These are phyloP conservation scores for Bibio marci DNA, from an alignment of 2,888 invertebrate species.

Conservation along the genomic window DNA sequence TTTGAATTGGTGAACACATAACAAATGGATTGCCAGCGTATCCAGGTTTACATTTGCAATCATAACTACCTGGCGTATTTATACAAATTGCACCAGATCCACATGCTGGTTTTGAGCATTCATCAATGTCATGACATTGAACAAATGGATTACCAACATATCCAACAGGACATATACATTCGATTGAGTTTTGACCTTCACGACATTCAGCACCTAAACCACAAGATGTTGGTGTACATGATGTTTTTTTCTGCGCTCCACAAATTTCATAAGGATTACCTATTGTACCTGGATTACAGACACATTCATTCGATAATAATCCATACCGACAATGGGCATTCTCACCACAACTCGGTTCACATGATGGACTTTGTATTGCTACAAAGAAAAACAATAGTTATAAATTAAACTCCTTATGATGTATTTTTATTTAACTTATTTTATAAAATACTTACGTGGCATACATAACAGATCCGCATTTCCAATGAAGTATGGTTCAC, in stretches of 20 bases:
- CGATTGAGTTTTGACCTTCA: slow-evolving; percentile 52
- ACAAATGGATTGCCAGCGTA: slow-evolving; percentile 77
- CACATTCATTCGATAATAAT: slow-evolving; percentile 49
- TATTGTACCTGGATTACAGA: slow-evolving; percentile 64
- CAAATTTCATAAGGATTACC: slow-evolving; percentile 83
- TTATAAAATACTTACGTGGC: slow-evolving; percentile 56
- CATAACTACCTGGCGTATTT: slow-evolving; percentile 75
- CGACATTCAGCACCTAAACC: slow-evolving; percentile 66
- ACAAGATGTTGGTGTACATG: slow-evolving; percentile 55
- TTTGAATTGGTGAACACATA: slow-evolving; percentile 54
- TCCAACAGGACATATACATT: slow-evolving; percentile 69
- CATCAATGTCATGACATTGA: slow-evolving; percentile 68
- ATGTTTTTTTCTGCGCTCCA: slow-evolving; percentile 47
- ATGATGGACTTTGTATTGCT: slow-evolving; percentile 62
- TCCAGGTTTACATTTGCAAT: slow-evolving; percentile 73
- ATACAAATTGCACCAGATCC: slow-evolving; percentile 77
- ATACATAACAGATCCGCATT: slow-evolving; percentile 79
- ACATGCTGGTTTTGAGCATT: slow-evolving; percentile 63
- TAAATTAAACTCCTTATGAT: slow-evolving; percentile 7
- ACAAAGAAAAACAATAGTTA: slow-evolving; percentile 20
- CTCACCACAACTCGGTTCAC: slow-evolving; percentile 60
- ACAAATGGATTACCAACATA: slow-evolving; percentile 77
- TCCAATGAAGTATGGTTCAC: slow-evolving; percentile 74
- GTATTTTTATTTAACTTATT: not conserved
- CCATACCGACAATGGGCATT: slow-evolving; percentile 83